phyloP scores from a whole-genome alignment of 1,140 invertebrate genomes.

The Tenebrio molitor region DNA sequence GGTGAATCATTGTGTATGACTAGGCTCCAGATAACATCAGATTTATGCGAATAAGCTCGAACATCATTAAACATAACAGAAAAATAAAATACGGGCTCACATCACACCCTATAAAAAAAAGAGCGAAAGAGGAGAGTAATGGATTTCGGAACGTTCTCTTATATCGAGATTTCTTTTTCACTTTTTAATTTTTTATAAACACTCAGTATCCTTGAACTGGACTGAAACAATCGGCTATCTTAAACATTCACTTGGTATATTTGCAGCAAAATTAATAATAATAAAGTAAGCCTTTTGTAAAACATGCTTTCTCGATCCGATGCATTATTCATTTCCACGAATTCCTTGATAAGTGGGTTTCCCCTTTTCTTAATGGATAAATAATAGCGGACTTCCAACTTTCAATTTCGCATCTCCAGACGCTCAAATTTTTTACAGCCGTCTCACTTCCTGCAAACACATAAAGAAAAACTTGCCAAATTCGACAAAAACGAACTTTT shows the following conservation, averaged over 20 bases:
- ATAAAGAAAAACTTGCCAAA: no score
- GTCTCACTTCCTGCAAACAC: no score
- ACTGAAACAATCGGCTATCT: no score
- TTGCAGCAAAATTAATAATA: conserved; percentile 4
- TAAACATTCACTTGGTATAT: conserved; percentile 7
- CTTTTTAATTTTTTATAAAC: no score
- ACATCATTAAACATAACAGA: conserved; percentile 1
- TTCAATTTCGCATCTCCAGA: background rate
- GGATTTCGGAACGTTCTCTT: conserved; percentile 8
- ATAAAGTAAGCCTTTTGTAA: background rate
- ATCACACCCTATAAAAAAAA: background rate
- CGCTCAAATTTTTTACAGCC: no score
- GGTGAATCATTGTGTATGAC: conserved; percentile 19
- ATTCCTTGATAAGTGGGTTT: conserved; percentile 7
- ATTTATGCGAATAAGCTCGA: conserved; percentile 7
- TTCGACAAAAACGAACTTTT: no score
- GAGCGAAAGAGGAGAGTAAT: background rate
- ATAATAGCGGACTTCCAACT: conserved; percentile 16
- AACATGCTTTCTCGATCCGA: conserved; percentile 10
- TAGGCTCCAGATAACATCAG: conserved; percentile 14
- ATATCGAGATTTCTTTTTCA: background rate
- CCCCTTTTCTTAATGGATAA: conserved; percentile 5
- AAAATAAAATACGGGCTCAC: conserved; percentile 13
- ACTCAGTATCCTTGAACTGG: no score
- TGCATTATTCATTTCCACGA: conserved; percentile 8